These are phyloP conservation scores for Xiphydria camelus DNA, from an alignment of 2,888 invertebrate species.

Conservation along the genomic window DNA sequence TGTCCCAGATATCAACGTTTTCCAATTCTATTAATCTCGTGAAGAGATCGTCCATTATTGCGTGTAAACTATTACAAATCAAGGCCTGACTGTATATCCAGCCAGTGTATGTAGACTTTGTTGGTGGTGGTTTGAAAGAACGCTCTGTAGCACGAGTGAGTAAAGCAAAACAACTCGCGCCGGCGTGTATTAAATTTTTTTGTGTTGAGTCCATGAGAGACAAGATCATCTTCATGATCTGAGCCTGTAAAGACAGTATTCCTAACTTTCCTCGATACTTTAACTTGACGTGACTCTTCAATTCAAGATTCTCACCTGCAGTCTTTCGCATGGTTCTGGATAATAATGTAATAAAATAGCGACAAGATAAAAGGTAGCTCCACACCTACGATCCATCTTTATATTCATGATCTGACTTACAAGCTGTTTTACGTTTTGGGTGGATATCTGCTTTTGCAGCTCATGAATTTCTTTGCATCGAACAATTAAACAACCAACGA, in stretches of 20 bases:
- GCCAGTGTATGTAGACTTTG: slow-evolving; percentile 31
- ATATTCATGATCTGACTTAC: slow-evolving; percentile 33
- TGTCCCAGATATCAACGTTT: slow-evolving; percentile 28
- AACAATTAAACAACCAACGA: slow-evolving; percentile 34
- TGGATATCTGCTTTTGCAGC: slow-evolving; percentile 46
- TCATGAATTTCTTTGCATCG: slow-evolving; percentile 42
- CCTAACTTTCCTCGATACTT: no score
- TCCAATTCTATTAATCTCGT: slow-evolving; percentile 36
- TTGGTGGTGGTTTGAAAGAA: slow-evolving; percentile 39
- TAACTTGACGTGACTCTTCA: no score
- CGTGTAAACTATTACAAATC: slow-evolving; percentile 45
- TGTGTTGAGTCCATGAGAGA: slow-evolving; percentile 38
- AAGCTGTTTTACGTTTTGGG: slow-evolving; percentile 46
- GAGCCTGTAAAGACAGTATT: slow-evolving; percentile 30
- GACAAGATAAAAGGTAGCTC: slow-evolving; percentile 39
- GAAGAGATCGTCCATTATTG: slow-evolving; percentile 47
- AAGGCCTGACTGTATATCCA: slow-evolving; percentile 39
- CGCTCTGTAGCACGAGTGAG: slow-evolving; percentile 42
- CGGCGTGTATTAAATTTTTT: slow-evolving; percentile 34
- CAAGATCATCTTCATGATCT: slow-evolving; percentile 38
- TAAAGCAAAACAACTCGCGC: slow-evolving; percentile 46
- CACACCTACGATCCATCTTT: slow-evolving; percentile 21
- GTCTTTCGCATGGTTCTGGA: slow-evolving; percentile 45
- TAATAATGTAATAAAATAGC: slow-evolving; percentile 44
- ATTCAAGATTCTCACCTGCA: slow-evolving; percentile 43